phyloP scores from a whole-genome alignment of 2,113 vertebrate genomes.

The Mohoua ochrocephala region DNA sequence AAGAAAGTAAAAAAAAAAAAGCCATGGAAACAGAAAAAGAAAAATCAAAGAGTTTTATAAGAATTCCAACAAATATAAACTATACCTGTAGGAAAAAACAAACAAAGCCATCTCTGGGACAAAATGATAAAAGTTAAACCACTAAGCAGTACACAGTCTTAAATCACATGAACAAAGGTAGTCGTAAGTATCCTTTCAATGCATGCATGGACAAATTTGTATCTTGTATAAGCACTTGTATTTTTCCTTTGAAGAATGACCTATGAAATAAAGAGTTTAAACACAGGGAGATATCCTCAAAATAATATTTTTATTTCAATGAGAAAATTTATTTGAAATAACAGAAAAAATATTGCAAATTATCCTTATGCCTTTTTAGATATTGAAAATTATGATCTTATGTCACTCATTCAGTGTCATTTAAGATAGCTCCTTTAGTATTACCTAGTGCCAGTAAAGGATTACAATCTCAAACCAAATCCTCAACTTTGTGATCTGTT shows the following conservation, averaged over 20 bases:
- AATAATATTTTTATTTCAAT: not conserved
- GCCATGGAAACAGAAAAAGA: not conserved
- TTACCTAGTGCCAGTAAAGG: not conserved
- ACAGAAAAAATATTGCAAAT: not conserved
- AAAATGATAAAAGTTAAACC: not conserved
- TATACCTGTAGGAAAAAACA: not conserved
- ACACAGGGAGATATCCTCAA: not conserved
- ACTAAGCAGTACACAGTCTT: not conserved
- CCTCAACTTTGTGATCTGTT: not conserved
- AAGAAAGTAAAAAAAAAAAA: not conserved
- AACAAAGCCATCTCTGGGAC: not conserved
- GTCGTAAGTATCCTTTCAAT: not conserved
- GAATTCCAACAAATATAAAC: not conserved
- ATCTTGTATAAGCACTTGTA: not conserved
- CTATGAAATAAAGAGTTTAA: not conserved
- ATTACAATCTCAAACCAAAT: not conserved
- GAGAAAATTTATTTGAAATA: not conserved
- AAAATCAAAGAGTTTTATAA: not conserved
- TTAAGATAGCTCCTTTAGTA: not conserved
- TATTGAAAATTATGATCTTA: not conserved
- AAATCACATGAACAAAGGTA: not conserved
- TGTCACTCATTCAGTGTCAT: not conserved
- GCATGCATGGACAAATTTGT: not conserved
- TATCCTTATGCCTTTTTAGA: not conserved
- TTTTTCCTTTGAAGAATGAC: not conserved